Base-by-base conservation (phyloP, 2,113 vertebrate species). In the Diphyllodes magnificus region DNA sequence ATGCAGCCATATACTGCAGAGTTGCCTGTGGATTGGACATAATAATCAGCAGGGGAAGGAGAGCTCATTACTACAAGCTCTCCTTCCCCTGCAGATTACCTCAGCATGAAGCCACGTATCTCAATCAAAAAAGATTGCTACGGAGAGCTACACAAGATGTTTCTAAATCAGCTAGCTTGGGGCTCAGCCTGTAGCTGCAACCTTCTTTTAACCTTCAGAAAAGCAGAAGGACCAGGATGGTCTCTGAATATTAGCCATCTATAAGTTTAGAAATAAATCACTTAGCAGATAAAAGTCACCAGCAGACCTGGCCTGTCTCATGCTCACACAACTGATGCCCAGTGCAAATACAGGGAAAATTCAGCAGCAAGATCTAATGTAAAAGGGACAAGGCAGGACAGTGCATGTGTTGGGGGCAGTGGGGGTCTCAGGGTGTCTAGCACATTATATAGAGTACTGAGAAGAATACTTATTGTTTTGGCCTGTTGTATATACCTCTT, bases 41-140 rank as follows among this genome's bases (percentile, higher is more conserved):
- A 56, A 90, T 82, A 92, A 96, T 79, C 83, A 97, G 94, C 61
- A 92, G 57, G 89, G 66, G 64, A 96, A 94, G 61, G 27, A 90
- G 68, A 95, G 89, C 77, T 96, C 72, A 88, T 93, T 75, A 90
- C 77, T 66, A 27, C 59, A 57, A 96, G 47, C 85, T 89, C 78
- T 79, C 82, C 82, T 92, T 96, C 75, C 51, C 63, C 85, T 89
- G 75, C 92, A 91, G 73, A 95, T 90, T 95, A 96, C 77, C 90
- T 86, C 93, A 95, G 90, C 90, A 53, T 47, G 86, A 85, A 93
- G 78, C 83, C 75, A 79, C 9, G 2, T 64, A 85, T 89, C 66
- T 94, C 88, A 95, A 95, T 87, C 56, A 82, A 31, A 84, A 60
- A 61, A 86, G 42, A 90, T 42, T 91, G 72, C 54, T 88, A 70